Base-by-base conservation (phyloP, 2,113 vertebrate species). In the Stigmatopora nigra region DNA sequence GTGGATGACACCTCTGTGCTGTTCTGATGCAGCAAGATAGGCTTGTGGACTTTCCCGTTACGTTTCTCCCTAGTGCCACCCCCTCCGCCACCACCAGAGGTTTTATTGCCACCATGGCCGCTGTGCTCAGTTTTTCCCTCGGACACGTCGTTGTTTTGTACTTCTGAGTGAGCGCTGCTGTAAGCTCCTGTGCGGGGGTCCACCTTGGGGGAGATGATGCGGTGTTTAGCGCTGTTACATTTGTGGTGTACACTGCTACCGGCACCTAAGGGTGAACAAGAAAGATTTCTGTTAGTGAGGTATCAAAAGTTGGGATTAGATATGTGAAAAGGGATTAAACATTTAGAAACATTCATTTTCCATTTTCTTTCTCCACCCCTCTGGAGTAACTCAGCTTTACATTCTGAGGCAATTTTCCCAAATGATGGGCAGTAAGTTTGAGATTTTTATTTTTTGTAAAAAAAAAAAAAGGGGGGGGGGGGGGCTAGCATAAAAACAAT, bases 191-290 rank as follows among this genome's bases (percentile, higher is more conserved):
- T 90, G 88, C 95, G 90, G 7, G 96, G 93, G 70, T 99, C 97
- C 67, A 97, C 94, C 87, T 99, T 99, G 22, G 97, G 97, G 56
- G 97, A 99, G 89, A 99, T 99, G 91, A 99, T 97, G 75, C 97
- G 96, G 72, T 99, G 97, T 88, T 99, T 99, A 93, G 96, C 94
- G 88, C 97, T 99, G 92, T 97, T 98, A 88, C 97, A 99, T 90
- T 99, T 99, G 91, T 99, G 97, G 87, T 98, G 97, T 85, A 93
- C 94, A 48, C 96, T 99, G 92, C 97, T 98, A 71, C 95, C 96
- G 36, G 97, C 96, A 79, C 96, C 97, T 99, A 60, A 69, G 31
- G 51, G 70, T n/a, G 78, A 41, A 76, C 7, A 76, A 36, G 82
- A 69, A 65, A 81, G 56, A 49, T 78, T 76, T 65, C 25, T 14